Evolutionary conservation across 2,888 invertebrate species (phyloP), one percentile per base, ranked within the genome.

Genomic region (Perizoma flavofasciatum): DNA sequence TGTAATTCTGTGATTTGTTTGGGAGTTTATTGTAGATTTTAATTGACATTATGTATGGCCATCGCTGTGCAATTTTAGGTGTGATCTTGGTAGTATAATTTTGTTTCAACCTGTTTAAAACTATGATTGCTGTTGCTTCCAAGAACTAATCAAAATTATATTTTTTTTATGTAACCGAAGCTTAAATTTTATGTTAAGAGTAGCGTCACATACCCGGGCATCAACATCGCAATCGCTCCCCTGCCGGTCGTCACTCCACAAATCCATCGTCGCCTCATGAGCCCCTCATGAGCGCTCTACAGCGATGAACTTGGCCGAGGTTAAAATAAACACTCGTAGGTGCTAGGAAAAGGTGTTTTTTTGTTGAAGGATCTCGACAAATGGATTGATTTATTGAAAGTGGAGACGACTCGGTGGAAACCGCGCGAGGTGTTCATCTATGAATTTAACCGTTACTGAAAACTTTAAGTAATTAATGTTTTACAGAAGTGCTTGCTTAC

Each of bases 201-300:
- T 11, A n/a, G 34, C 22, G 55, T 4, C 55, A 56, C 55, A 49
- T 39, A 45, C 34, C 37, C 35, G 37, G 4, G 7, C 7, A 7
- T 44, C 52, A 39, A 10, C 48, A 33, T 1, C 54, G 34, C 47
- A 39, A 10, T 8, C 9, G 22, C 11, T 6, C 49, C 11, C 49
- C 49, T 8, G 22, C 47, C 5, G n/a, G 10, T 5, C 5, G 43
- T 11, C 56, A 46, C 49, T 22, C 9, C 54, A 57, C 50, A 54
- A 53, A 46, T 61, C 57, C 47, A 33, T 61, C 61, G 39, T 4
- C 61, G 40, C 47, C 7, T 6, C 49, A 45, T 33, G 52, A 54
- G 22, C 48, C 10, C 43, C n/a, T 34, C n/a, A n/a, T n/a, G n/a
- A 5, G 7, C 47, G 41, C 47, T 39, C 10, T 6, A 34, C 6